Conservation (phyloP, 2,113 vertebrate species). For the Xyrauchen texanus region DNA sequence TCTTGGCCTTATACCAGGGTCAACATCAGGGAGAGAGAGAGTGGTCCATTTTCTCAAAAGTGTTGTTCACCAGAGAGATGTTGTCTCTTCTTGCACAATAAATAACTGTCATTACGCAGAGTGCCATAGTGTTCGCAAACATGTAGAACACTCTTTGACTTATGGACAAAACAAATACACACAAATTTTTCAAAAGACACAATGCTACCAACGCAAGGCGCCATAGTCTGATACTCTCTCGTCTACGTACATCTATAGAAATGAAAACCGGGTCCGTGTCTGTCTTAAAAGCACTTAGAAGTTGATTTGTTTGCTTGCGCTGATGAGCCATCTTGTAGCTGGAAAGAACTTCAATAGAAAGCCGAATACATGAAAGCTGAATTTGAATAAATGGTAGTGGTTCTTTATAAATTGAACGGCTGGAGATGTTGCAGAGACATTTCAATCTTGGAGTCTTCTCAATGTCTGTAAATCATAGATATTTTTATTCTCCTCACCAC, state of each 20-base stretch:
- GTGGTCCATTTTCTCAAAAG: constrained; percentile 75
- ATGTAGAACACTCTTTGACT: constrained; percentile 50
- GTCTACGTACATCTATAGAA: neutral
- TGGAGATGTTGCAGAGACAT: neutral
- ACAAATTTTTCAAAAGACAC: constrained; percentile 40
- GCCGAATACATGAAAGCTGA: no score
- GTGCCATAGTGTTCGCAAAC: constrained; percentile 59
- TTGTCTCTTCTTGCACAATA: constrained; percentile 65
- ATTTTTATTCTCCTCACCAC: neutral
- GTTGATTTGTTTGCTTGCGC: constrained; percentile 4
- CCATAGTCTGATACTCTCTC: neutral
- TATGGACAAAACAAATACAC: constrained; percentile 55
- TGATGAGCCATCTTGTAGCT: neutral
- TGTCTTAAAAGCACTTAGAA: neutral
- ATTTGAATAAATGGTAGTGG: constrained; percentile 2
- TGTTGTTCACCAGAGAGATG: constrained; percentile 75
- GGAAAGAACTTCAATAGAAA: no score
- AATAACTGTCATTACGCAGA: constrained; percentile 76
- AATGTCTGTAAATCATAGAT: neutral
- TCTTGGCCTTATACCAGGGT: constrained; percentile 69
- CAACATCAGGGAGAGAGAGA: constrained; percentile 57
- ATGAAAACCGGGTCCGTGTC: no score
- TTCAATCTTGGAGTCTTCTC: neutral
- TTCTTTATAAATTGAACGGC: neutral
- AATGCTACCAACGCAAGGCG: constrained; percentile 6